Evolutionary conservation across 1,140 invertebrate genomes (phyloP).

Genomic region (Scaptomyza montana): DNA sequence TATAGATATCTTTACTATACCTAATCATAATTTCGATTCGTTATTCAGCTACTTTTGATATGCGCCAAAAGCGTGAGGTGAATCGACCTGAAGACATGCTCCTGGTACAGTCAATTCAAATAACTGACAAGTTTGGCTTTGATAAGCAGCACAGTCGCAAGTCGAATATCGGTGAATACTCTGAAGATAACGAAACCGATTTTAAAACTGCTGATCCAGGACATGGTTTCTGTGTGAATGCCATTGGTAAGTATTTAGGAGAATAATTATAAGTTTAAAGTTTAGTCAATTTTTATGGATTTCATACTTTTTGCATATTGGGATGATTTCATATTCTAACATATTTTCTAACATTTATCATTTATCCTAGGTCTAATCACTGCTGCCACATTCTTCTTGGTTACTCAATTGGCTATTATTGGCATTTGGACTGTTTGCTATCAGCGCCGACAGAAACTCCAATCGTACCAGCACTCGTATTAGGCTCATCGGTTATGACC

Average conservation of each 20-base stretch:
- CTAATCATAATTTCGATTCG: too few species aligned
- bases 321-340: too few species aligned
- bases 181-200: slow-evolving; percentile 85
- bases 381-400: slow-evolving; percentile 91
- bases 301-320: too few species aligned
- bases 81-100: slow-evolving; percentile 88
- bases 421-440: slow-evolving; percentile 93
- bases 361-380: slow-evolving; percentile 87
- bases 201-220: slow-evolving; percentile 85
- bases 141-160: slow-evolving; percentile 84
- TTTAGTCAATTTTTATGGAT: too few species aligned
- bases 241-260: slow-evolving; percentile 57
- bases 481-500: slow-evolving; percentile 25
- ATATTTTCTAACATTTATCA: not conserved
- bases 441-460: slow-evolving; percentile 87
- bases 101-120: slow-evolving; percentile 94
- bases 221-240: slow-evolving; percentile 89
- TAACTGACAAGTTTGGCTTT: slow-evolving; percentile 95
- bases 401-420: slow-evolving; percentile 92
- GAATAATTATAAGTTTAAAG: too few species aligned
- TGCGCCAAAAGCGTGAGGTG: not conserved
- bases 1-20: too few species aligned
- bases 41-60: not conserved
- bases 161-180: slow-evolving; percentile 33
- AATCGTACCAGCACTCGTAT: slow-evolving; percentile 71